Evolutionary conservation across 2,113 vertebrate genomes (phyloP).

Genomic region (Bettongia penicillata): DNA sequence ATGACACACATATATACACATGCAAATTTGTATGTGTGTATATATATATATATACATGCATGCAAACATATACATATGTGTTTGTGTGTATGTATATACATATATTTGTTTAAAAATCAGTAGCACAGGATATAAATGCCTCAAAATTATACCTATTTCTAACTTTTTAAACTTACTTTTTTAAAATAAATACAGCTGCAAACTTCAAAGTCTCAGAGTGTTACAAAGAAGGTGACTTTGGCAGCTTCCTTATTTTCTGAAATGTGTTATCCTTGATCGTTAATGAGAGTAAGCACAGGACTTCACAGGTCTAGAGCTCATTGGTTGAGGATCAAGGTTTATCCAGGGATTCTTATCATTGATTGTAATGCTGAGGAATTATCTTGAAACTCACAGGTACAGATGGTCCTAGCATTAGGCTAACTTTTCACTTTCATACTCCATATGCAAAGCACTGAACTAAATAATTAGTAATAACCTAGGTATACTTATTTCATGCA

Average conservation of each 20-base stretch:
- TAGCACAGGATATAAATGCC: not conserved
- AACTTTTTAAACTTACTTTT: not conserved
- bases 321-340: not conserved
- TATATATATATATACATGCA: too few relatives aligned
- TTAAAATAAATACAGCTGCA: constrained; percentile 1
- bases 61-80: too few relatives aligned
- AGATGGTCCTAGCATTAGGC: constrained; percentile 11
- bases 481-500: constrained; percentile 23
- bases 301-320: not conserved
- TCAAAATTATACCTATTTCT: constrained; percentile 7
- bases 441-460: constrained; percentile 34
- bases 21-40: too few relatives aligned
- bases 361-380: not conserved
- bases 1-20: not conserved
- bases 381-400: not conserved
- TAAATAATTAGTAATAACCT: constrained; percentile 21
- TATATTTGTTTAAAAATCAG: not conserved
- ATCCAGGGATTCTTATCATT: not conserved
- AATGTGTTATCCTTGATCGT: constrained; percentile 11
- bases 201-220: rapidly evolving
- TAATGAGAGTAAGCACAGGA: not conserved
- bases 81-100: not conserved
- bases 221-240: constrained; percentile 1
- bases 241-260: not conserved
- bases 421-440: not conserved